phyloP scores from a whole-genome alignment of 2,797 vertebrate species.

The Psittacula echo region DNA sequence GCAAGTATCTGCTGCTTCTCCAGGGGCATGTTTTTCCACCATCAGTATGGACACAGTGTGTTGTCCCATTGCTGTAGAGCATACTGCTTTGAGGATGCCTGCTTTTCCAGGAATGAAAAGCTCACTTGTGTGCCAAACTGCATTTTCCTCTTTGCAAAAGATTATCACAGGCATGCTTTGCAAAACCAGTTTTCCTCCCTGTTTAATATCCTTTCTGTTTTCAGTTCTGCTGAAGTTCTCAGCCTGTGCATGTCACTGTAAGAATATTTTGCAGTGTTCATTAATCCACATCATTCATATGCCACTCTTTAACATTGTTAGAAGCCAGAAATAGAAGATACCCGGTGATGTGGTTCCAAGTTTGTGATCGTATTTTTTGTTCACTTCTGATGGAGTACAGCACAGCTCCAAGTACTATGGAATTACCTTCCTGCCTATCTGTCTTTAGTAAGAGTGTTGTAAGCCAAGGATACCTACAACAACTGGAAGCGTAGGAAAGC shows the following conservation, averaged over 20 bases:
- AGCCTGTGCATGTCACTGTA: fast-evolving
- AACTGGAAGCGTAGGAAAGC: background rate
- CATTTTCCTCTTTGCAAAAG: background rate
- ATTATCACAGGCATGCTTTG: background rate
- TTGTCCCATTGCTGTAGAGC: background rate
- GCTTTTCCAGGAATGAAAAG: background rate
- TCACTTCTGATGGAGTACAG: background rate
- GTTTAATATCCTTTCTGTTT: background rate
- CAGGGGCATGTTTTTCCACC: too few relatives aligned
- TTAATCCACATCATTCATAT: background rate
- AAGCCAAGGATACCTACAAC: background rate
- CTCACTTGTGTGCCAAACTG: too few relatives aligned
- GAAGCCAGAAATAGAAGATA: background rate
- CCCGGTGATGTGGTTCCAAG: background rate
- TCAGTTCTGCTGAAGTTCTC: background rate
- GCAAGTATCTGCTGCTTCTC: background rate
- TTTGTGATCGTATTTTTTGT: background rate
- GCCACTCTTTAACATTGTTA: background rate
- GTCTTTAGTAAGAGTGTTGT: background rate
- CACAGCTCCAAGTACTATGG: background rate
- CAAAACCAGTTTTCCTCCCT: background rate
- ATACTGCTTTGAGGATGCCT: background rate
- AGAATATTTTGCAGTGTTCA: background rate
- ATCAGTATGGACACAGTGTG: fast-evolving
- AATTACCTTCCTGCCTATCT: background rate